phyloP scores from a whole-genome alignment of 2,888 invertebrate species.

The Parthenolecanium corni region DNA sequence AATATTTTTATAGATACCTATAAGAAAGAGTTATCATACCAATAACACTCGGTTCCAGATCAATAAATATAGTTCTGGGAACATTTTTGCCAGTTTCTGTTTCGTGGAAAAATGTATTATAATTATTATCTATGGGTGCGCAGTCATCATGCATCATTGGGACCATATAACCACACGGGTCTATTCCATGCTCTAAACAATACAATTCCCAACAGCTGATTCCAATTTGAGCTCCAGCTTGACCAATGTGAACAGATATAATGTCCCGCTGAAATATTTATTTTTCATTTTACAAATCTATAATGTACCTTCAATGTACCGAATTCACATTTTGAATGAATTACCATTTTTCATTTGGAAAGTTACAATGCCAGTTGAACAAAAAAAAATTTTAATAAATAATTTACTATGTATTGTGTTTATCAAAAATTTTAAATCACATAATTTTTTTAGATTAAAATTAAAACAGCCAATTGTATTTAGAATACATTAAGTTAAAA shows the following conservation, averaged over 20 bases:
- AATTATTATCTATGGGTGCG: conserved; percentile 11
- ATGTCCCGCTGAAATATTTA: conserved; percentile 17
- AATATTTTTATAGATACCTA: neutral
- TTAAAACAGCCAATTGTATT: no score
- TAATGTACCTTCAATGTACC: no score
- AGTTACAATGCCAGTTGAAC: no score
- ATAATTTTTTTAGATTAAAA: no score
- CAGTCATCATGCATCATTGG: conserved; percentile 8
- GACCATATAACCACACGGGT: conserved; percentile 12
- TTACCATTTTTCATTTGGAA: no score
- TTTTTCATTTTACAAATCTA: no score
- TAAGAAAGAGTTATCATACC: neutral
- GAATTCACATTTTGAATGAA: no score
- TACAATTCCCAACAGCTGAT: conserved; percentile 23
- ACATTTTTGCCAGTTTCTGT: conserved; percentile 21
- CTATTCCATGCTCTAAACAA: conserved; percentile 17
- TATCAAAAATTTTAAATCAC: no score
- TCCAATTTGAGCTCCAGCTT: conserved; percentile 22
- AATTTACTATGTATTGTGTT: no score
- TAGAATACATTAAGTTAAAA: no score
- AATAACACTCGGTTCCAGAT: conserved; percentile 20
- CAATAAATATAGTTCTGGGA: conserved; percentile 17
- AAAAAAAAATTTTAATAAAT: no score
- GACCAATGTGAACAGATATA: conserved; percentile 18
- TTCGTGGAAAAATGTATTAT: conserved; percentile 23